These are phyloP conservation scores for Odontocerum albicorne DNA, from an alignment of 2,888 invertebrate species.

Conservation along the genomic window DNA sequence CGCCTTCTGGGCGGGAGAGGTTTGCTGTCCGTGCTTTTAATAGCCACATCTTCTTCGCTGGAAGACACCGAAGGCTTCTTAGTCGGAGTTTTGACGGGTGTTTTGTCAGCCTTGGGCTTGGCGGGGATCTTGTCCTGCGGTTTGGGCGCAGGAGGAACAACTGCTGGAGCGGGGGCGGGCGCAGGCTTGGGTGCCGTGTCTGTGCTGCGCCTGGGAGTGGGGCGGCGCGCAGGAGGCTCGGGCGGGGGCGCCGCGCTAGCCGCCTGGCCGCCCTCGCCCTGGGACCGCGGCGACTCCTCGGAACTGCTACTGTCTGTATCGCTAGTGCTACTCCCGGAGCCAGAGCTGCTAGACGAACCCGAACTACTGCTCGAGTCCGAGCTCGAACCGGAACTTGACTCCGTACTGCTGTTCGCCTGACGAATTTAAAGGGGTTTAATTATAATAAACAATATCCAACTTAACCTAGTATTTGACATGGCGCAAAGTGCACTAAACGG, in stretches of 20 bases:
- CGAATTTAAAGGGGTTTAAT: slow-evolving; percentile 37
- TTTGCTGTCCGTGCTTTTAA: slow-evolving; percentile 23
- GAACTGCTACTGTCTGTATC: slow-evolving; percentile 42
- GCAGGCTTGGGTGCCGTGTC: slow-evolving; percentile 20
- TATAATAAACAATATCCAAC: slow-evolving; percentile 28
- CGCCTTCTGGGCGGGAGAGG: slow-evolving; percentile 52
- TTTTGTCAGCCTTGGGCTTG: slow-evolving; percentile 27
- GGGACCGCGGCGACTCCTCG: slow-evolving; percentile 25
- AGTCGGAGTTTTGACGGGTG: slow-evolving; percentile 38
- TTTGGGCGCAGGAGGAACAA: slow-evolving; percentile 10
- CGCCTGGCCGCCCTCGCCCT: slow-evolving; percentile 10
- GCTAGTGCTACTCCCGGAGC: slow-evolving; percentile 55
- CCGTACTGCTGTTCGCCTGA: slow-evolving; percentile 59
- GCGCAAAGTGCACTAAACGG: slow-evolving; percentile 3
- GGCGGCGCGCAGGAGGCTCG: slow-evolving; percentile 15
- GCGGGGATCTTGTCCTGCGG: slow-evolving; percentile 19
- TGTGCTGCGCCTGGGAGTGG: slow-evolving; percentile 25
- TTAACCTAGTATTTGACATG: slow-evolving; percentile 27
- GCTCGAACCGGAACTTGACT: slow-evolving; percentile 65
- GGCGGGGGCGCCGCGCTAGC: slow-evolving; percentile 13
- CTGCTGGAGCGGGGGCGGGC: neutral
- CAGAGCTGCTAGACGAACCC: slow-evolving; percentile 70
- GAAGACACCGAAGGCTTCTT: slow-evolving; percentile 55
- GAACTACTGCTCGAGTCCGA: slow-evolving; percentile 72
- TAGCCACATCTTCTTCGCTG: slow-evolving; percentile 32